phyloP scores from a whole-genome alignment of 2,113 vertebrate genomes.

The Oncorhynchus tshawytscha region DNA sequence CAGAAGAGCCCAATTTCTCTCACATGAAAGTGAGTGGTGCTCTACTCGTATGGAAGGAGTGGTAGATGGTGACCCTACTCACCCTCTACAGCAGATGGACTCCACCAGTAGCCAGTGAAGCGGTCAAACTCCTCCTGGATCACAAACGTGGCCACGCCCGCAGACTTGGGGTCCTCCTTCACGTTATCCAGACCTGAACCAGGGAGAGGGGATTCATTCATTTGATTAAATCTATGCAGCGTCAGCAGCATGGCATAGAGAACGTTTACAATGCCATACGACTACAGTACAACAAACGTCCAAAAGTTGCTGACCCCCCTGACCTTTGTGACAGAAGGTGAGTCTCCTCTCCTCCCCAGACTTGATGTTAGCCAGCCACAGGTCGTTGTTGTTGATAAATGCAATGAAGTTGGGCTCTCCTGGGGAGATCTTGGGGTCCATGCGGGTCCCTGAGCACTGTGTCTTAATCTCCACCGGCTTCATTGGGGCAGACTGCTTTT shows the following conservation, averaged over 20 bases:
- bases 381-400: constrained; percentile 84
- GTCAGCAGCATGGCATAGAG: too few relatives aligned
- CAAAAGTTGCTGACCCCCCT: background rate
- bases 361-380: constrained; percentile 84
- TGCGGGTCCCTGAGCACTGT: constrained; percentile 82
- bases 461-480: constrained; percentile 87
- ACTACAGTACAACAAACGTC: too few relatives aligned
- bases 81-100: constrained; percentile 80
- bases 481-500: constrained; percentile 79
- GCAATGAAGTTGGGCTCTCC: constrained; percentile 84
- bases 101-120: constrained; percentile 90
- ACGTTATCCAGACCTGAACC: constrained; percentile 78
- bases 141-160: constrained; percentile 87
- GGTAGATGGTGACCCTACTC: background rate
- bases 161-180: constrained; percentile 83
- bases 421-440: constrained; percentile 88
- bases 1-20: background rate
- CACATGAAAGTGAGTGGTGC: background rate
- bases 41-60: background rate
- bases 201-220: background rate
- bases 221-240: too few relatives aligned
- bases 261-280: too few relatives aligned
- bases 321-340: constrained; percentile 84
- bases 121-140: constrained; percentile 91
- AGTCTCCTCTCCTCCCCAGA: constrained; percentile 78